These are phyloP conservation scores for Tetramorium simillimum DNA, from an alignment of 1,140 invertebrate species.

Conservation along the genomic window DNA sequence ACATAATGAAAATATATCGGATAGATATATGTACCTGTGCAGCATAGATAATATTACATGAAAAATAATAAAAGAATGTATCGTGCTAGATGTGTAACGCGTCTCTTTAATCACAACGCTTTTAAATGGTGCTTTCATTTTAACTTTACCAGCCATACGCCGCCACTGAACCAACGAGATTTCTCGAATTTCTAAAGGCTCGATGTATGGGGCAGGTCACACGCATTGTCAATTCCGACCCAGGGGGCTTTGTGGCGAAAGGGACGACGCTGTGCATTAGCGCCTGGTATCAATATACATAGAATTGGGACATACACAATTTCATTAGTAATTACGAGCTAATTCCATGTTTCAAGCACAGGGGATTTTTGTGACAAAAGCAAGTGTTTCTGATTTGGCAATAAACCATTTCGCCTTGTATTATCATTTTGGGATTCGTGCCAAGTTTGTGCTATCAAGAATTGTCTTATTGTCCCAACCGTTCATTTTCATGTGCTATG, in stretches of 20 bases:
- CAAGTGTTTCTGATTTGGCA: background rate
- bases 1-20: background rate
- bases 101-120: background rate
- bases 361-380: background rate
- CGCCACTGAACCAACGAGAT: background rate
- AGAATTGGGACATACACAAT: background rate
- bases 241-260: background rate
- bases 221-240: slow-evolving; percentile 19
- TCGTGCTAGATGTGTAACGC: background rate
- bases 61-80: background rate
- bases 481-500: background rate
- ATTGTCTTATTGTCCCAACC: background rate
- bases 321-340: slow-evolving; percentile 21
- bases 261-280: background rate
- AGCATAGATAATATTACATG: background rate
- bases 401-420: background rate
- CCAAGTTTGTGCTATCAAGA: background rate
- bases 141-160: background rate
- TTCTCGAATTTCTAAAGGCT: slow-evolving; percentile 11
- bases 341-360: background rate
- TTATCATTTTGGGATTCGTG: background rate
- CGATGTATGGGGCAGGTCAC: background rate
- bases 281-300: slow-evolving; percentile 19
- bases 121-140: background rate
- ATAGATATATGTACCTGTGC: background rate